Evolutionary conservation across 2,113 vertebrate species (phyloP).

Genomic region (Tautogolabrus adspersus): DNA sequence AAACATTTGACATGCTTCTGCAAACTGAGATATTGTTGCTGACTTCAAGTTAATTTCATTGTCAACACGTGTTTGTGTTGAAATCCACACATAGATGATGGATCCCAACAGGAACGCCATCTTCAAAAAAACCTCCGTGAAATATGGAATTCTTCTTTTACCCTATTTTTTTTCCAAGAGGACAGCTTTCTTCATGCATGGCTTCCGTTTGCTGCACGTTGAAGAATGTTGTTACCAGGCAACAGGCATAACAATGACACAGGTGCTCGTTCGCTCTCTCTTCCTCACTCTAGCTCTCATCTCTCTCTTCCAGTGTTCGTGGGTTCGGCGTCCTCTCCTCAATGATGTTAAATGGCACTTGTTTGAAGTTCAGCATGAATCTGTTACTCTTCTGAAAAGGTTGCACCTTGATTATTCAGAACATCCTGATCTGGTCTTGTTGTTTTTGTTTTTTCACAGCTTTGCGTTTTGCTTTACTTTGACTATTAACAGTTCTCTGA

Average conservation of each 20-base stretch:
- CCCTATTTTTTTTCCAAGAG: conserved; percentile 39
- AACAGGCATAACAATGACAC: conserved; percentile 89
- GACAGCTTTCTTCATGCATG: conserved; percentile 77
- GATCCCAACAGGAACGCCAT: conserved; percentile 53
- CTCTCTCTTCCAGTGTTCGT: conserved; percentile 49
- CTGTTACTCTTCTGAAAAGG: conserved; percentile 44
- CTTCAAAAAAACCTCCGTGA: conserved; percentile 64
- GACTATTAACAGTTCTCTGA: conserved; percentile 2
- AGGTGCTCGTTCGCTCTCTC: conserved; percentile 76
- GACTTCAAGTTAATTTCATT: conserved; percentile 52
- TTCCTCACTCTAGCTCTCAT: conserved; percentile 39
- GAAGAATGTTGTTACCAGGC: conserved; percentile 85
- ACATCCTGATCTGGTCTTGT: conserved; percentile 29
- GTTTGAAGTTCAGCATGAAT: conserved; percentile 70
- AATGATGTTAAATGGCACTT: conserved; percentile 74
- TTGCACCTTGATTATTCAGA: conserved; percentile 38
- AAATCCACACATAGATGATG: conserved; percentile 47
- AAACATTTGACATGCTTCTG: conserved; percentile 31
- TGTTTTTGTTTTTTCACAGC: not conserved
- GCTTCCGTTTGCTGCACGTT: conserved; percentile 69
- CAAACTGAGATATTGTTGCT: conserved; percentile 29
- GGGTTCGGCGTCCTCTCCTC: conserved; percentile 57
- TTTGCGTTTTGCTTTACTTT: not conserved
- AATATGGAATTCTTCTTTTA: conserved; percentile 71
- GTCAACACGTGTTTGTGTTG: conserved; percentile 53